Evolutionary conservation across 2,888 invertebrate genomes (phyloP).

Genomic region (Chrysopilus asiliformis): DNA sequence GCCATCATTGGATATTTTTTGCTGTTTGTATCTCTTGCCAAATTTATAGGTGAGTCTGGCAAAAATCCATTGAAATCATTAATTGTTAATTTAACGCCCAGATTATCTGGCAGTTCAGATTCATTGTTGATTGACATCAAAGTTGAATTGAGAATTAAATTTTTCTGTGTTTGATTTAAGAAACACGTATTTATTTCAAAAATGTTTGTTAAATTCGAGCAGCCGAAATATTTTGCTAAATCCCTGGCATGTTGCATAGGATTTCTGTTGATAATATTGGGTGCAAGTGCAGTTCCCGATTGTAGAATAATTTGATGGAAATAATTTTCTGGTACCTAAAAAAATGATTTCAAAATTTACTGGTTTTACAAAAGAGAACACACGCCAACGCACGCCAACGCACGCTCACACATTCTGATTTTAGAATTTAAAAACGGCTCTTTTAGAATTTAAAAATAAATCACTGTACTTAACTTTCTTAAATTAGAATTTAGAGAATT

Average conservation of each 20-base stretch:
- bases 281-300: conserved; percentile 33
- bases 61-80: conserved; percentile 9
- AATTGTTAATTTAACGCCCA: conserved; percentile 13
- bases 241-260: conserved; percentile 20
- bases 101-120: conserved; percentile 7
- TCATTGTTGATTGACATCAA: conserved; percentile 14
- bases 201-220: conserved; percentile 14
- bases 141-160: no score
- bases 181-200: conserved; percentile 21
- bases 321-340: conserved; percentile 23
- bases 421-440: conserved; percentile 1
- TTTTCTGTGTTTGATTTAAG: conserved; percentile 18
- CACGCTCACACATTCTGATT: no score
- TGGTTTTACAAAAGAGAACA: no score
- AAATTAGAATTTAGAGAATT: conserved; percentile 12
- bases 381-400: no score
- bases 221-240: conserved; percentile 20
- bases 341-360: no score
- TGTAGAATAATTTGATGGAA: conserved; percentile 35
- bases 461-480: background rate
- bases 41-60: conserved; percentile 8
- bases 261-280: conserved; percentile 31
- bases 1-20: conserved; percentile 26
- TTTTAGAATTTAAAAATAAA: background rate
- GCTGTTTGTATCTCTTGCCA: conserved; percentile 12